Evolutionary conservation across 1,140 invertebrate species (phyloP).

Genomic region (Leptopilina boulardi): DNA sequence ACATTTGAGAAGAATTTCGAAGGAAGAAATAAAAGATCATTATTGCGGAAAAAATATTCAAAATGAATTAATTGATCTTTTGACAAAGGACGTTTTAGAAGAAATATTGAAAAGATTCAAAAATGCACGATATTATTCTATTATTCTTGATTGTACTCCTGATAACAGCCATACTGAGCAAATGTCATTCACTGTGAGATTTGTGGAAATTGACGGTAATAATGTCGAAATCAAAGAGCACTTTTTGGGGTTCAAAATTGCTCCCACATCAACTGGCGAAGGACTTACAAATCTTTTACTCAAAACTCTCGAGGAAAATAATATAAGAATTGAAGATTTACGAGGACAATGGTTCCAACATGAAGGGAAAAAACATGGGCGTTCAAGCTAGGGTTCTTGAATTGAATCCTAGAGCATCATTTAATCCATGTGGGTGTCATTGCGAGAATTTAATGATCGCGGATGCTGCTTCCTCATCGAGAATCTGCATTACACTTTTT

Average conservation of each 20-base stretch:
- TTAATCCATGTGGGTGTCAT: neutral
- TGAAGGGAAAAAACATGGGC: conserved; percentile 57
- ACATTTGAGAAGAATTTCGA: conserved; percentile 3
- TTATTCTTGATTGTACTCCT: conserved; percentile 38
- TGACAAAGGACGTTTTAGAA: neutral
- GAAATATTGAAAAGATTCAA: neutral
- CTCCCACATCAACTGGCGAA: neutral
- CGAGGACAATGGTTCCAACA: conserved; percentile 61
- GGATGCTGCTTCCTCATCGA: neutral
- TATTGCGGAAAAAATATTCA: conserved; percentile 21
- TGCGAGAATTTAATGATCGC: neutral
- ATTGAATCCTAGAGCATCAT: conserved; percentile 36
- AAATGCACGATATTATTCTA: conserved; percentile 15
- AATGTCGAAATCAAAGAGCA: conserved; percentile 13
- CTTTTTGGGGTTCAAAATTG: conserved; percentile 11
- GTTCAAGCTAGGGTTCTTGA: conserved; percentile 46
- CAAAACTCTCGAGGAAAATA: neutral
- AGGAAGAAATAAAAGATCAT: neutral
- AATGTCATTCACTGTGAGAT: conserved; percentile 11
- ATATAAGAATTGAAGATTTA: conserved; percentile 1
- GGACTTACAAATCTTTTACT: conserved; percentile 21
- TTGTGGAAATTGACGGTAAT: conserved; percentile 14
- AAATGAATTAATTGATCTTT: conserved; percentile 23
- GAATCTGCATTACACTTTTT: neutral
- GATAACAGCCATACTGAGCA: conserved; percentile 34